These are phyloP conservation scores for Syngnathus typhle DNA, from an alignment of 2,113 vertebrate species.

Conservation along the genomic window DNA sequence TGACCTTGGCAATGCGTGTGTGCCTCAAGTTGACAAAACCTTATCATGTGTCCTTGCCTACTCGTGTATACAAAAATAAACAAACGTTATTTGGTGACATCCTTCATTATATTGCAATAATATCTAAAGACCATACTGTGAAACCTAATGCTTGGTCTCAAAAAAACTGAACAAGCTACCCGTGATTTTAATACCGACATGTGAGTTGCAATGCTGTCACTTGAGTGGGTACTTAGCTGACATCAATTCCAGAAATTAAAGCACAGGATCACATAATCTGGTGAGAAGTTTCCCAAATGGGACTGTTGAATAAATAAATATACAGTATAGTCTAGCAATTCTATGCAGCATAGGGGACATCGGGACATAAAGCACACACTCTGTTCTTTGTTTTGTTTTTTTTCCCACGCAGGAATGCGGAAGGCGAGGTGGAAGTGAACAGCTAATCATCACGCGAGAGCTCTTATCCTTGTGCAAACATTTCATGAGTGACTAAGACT, in stretches of 20 bases:
- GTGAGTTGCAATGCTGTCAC: not conserved
- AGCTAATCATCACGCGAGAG: conserved; percentile 49
- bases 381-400: conserved; percentile 9
- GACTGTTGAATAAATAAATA: not conserved
- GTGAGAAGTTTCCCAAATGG: not conserved
- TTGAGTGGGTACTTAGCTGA: not conserved
- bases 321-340: too few species aligned
- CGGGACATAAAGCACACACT: conserved; percentile 1
- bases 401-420: conserved; percentile 55
- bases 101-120: too few species aligned
- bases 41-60: too few species aligned
- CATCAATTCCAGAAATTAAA: not conserved
- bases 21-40: too few species aligned
- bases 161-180: not conserved
- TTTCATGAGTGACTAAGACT: conserved; percentile 19
- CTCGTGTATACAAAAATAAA: too few species aligned
- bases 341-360: not conserved
- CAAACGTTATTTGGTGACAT: too few species aligned
- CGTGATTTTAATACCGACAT: not conserved
- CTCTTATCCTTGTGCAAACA: conserved; percentile 57
- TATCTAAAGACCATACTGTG: not conserved
- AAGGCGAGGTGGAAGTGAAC: conserved; percentile 46
- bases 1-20: too few species aligned
- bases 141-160: not conserved
- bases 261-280: not conserved